Base-by-base conservation (phyloP, 2,888 invertebrate species). In the Stenichneumon culpator region DNA sequence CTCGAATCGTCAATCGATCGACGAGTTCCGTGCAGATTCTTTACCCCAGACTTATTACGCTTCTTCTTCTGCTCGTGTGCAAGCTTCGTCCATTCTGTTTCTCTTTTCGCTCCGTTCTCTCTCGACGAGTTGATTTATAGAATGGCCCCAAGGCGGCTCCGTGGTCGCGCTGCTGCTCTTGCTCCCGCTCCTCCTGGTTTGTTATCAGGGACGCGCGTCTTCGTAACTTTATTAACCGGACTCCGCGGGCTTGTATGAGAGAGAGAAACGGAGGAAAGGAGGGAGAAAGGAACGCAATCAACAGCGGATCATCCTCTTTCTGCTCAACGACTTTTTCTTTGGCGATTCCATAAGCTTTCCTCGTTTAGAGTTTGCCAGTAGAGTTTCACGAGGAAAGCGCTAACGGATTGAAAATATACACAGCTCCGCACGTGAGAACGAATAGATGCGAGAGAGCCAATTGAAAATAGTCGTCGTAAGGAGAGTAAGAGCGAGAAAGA, bases 151-250 rank as follows among this genome's bases (percentile, higher is more conserved):
- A 86, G 87, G 89, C 86, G 87, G 84, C 86, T 88, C 83, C 86
- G 88, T 84, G 83, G 87, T 84, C 86, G 87, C 89, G 82, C 84
- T 82, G 87, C 68, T 32, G 68, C 52, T 47, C 28, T 50, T 82
- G 78, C 81, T 82, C 68, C 84, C 25, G 74, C 74, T 80, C 69
- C 78, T 84, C 72, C 83, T 87, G 87, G 87, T 89, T 90, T 90
- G 90, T 90, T 90, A 90, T 89, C 88, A 89, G 78, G 89, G 81
- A 88, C 83, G 86, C 86, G 87, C 83, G 77, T 86, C 87, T 87
- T 87, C 88, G 90, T 87, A 90, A 90, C 90, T 90, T 89, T 90
- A 90, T 90, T 90, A 90, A 88, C 88, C 87, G 80, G 83, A 86
- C 87, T 84, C 82, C 86, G 82, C 84, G 84, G 80, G 84, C 83